These are phyloP conservation scores for Montipora efflorescens DNA, from an alignment of 64 coral and sea anemone genomes.

Conservation along the genomic window DNA sequence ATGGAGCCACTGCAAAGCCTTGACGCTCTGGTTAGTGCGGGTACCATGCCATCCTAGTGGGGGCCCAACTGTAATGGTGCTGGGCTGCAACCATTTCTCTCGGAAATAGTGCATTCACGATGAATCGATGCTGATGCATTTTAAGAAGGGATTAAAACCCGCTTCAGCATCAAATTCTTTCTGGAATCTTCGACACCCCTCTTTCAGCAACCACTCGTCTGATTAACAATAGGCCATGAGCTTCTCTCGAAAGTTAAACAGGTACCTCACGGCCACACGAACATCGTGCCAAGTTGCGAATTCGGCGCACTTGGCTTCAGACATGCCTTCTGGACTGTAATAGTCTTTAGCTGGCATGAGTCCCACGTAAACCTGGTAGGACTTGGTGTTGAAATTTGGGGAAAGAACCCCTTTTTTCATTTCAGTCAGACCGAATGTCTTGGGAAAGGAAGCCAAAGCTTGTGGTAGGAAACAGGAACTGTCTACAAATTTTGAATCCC, in stretches of 20 bases:
- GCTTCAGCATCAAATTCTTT: conserved; percentile 4
- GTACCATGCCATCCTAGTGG: too few species aligned
- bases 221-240: conserved; percentile 21
- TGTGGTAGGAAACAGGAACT: conserved; percentile 50
- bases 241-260: conserved; percentile 7
- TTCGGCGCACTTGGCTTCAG: background rate
- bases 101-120: background rate
- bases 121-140: background rate
- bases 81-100: too few species aligned
- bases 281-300: conserved; percentile 4
- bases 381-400: conserved; percentile 45
- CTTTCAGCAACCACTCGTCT: conserved; percentile 20
- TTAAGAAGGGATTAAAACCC: conserved; percentile 1
- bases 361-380: conserved; percentile 25
- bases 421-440: background rate
- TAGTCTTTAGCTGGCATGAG: conserved; percentile 1
- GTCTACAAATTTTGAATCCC: background rate
- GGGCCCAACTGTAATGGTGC: too few species aligned
- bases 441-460: background rate
- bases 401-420: conserved; percentile 58
- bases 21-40: too few species aligned
- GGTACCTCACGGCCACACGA: background rate
- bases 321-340: conserved; percentile 30
- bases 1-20: too few species aligned
- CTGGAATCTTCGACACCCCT: conserved; percentile 25